Conservation (phyloP, 2,888 invertebrate genomes). For the Xiphydria camelus region DNA sequence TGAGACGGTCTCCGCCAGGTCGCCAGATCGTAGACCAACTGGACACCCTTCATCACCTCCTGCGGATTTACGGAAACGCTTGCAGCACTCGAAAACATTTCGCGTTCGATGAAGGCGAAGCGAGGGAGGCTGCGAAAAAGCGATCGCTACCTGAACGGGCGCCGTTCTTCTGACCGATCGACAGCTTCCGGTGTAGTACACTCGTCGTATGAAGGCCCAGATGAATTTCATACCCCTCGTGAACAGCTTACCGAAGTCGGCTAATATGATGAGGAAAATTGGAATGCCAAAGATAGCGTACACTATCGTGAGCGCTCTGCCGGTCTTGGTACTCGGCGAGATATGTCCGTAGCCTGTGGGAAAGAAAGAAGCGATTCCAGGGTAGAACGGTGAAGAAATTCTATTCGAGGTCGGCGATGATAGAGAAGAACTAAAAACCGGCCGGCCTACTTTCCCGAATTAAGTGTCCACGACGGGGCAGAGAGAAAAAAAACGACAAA, state of each 20-base stretch:
- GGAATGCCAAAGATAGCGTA: slow-evolving; percentile 97
- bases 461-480: no score
- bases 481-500: no score
- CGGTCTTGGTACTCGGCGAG: slow-evolving; percentile 84
- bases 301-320: slow-evolving; percentile 84
- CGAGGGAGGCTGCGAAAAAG: slow-evolving; percentile 7
- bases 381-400: not conserved
- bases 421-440: not conserved
- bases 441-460: no score
- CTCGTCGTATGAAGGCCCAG: slow-evolving; percentile 82
- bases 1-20: slow-evolving; percentile 74
- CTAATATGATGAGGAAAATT: slow-evolving; percentile 88
- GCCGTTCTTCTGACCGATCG: slow-evolving; percentile 74
- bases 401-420: not conserved
- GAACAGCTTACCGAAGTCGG: slow-evolving; percentile 91
- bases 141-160: slow-evolving; percentile 70
- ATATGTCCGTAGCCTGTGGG: slow-evolving; percentile 94
- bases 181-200: slow-evolving; percentile 87
- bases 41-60: slow-evolving; percentile 84
- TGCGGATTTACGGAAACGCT: slow-evolving; percentile 49
- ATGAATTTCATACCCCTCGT: slow-evolving; percentile 88
- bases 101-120: no score
- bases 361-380: slow-evolving; percentile 21
- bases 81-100: not conserved
- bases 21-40: slow-evolving; percentile 80